A percentile compares a stretch with the other conserved stretches of the same genome.
phyloP scores from a whole-genome alignment of 1,140 invertebrate genomes.

The Neotoxoptera formosana region DNA sequence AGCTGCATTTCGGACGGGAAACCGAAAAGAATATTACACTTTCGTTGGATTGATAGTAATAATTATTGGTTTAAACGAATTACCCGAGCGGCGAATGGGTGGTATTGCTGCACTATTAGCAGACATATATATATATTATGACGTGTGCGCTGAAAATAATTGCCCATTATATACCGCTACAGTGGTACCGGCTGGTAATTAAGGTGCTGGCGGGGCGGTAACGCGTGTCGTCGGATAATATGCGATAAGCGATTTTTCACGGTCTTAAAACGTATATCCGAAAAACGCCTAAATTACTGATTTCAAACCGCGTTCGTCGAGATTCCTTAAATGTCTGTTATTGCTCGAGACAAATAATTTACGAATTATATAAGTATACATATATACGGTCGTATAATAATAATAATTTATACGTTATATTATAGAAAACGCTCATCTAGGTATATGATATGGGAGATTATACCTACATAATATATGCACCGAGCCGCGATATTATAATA shows the following conservation, averaged over 20 bases:
- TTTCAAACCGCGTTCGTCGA: not conserved
- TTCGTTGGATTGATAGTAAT: not conserved
- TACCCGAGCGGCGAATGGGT: not conserved
- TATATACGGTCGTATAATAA: not conserved
- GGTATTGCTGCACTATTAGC: not conserved
- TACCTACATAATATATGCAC: not conserved
- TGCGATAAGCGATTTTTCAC: not conserved
- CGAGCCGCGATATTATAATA: not conserved
- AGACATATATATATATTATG: too few relatives aligned
- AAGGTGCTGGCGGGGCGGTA: not conserved
- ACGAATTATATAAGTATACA: not conserved
- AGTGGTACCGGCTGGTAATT: not conserved
- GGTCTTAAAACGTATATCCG: not conserved
- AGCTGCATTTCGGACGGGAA: not conserved
- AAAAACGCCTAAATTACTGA: not conserved
- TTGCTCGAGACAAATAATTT: not conserved
- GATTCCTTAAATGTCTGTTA: not conserved
- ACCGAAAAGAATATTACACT: not conserved
- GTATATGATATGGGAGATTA: not conserved
- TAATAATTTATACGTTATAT: not conserved
- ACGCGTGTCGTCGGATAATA: not conserved
- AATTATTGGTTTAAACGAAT: conserved; percentile 8
- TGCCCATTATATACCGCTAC: not conserved
- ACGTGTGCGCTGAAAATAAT: not conserved
- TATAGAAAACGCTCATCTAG: not conserved